Evolutionary conservation across 2,113 vertebrate genomes (phyloP).

Genomic region (Hyla sarda): DNA sequence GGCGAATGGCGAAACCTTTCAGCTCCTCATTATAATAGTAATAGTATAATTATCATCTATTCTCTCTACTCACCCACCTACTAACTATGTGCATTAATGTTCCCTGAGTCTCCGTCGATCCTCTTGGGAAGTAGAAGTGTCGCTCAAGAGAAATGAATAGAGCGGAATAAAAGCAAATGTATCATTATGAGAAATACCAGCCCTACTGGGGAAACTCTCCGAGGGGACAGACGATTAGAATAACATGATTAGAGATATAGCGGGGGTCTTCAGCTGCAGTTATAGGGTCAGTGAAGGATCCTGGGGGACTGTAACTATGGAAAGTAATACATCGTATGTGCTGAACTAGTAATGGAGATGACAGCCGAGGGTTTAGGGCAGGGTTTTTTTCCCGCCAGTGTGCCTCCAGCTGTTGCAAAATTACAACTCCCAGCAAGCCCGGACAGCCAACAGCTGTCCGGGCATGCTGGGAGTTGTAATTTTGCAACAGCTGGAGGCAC

Average conservation of each 20-base stretch:
- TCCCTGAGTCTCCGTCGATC: background rate
- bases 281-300: background rate
- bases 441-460: no score
- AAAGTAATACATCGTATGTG: background rate
- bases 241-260: background rate
- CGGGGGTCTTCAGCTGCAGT: background rate
- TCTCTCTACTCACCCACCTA: background rate
- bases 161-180: background rate
- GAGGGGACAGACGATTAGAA: background rate
- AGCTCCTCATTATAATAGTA: background rate
- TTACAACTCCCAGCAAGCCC: no score
- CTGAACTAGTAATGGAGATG: background rate
- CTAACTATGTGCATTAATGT: background rate
- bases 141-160: background rate
- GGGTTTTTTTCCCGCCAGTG: no score
- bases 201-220: background rate
- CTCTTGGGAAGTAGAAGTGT: slow-evolving; percentile 2
- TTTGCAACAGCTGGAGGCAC: no score
- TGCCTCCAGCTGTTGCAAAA: no score
- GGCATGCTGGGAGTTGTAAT: no score
- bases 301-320: background rate
- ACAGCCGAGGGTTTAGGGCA: no score
- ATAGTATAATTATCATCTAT: slow-evolving; percentile 13
- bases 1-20: background rate
- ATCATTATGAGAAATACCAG: background rate